Conservation (phyloP, 2,797 vertebrate genomes). For the Onychomys torridus region DNA sequence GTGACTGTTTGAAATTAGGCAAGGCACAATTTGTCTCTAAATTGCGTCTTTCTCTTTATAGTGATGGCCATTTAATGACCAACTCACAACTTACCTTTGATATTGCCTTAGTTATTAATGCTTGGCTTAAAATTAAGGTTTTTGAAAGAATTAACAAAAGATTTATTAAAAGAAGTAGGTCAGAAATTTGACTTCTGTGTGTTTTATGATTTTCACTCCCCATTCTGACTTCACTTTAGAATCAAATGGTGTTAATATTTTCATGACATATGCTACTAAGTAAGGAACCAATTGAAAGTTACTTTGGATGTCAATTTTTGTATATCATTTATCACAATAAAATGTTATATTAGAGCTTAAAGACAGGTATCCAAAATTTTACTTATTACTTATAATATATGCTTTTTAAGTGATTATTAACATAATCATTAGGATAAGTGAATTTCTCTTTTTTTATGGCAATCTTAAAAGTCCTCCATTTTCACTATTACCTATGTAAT, state of each 20-base stretch:
- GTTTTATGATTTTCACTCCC: not conserved
- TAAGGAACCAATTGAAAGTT: not conserved
- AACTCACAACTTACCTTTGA: not conserved
- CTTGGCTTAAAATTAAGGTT: constrained; percentile 35
- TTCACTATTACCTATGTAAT: not conserved
- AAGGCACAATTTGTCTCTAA: not conserved
- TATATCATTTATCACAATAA: not conserved
- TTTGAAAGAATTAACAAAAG: not conserved
- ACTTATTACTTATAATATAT: constrained; percentile 31
- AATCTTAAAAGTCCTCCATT: constrained; percentile 18
- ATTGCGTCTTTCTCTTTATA: constrained; percentile 6
- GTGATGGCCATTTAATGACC: not conserved
- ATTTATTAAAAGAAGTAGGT: not conserved
- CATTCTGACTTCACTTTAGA: not conserved
- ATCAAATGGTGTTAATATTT: not conserved
- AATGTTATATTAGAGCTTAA: not conserved
- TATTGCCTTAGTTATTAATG: constrained; percentile 7
- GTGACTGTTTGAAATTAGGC: not conserved
- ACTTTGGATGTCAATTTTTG: not conserved
- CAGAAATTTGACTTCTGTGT: not conserved
- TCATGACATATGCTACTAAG: not conserved
- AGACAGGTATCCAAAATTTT: not conserved
- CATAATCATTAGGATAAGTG: not conserved
- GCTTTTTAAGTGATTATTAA: constrained; percentile 9
- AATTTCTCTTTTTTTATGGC: not conserved